Base-by-base conservation (phyloP, 2,888 invertebrate species). In the Ennomos erosarius region DNA sequence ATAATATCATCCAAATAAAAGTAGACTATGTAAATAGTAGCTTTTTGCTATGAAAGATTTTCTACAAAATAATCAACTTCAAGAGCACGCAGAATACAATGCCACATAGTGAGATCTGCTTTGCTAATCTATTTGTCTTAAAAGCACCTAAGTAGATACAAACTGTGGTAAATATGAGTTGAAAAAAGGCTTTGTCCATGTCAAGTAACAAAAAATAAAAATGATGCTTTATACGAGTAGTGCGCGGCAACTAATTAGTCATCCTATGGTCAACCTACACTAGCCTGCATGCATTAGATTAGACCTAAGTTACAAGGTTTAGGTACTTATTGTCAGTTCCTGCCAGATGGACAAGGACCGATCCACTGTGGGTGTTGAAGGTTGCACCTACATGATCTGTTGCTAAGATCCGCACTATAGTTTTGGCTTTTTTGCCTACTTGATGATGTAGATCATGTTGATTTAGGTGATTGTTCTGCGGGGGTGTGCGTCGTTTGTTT, bases 401-500 rank as follows among this genome's bases (percentile, higher is more conserved):
- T 72, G 63, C 67, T 83, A 84, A 86, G 87, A 85, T 82, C 71
- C 57, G 43, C 46, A 63, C 62, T 71, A 65, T 73, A 70, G 35
- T 58, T 69, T 26, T 74, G 70, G 35, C 57, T 69, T 26, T 74
- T 71, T 77, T 69, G 54, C 59, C 55, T 50, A 71, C 65, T 69
- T 67, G 70, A 66, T 68, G 70, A 67, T 69, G 63, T 65, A 65
- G 67, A 74, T 71, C 69, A 73, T 71, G 70, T 73, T 78, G 76
- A 79, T 76, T 65, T 69, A 52, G 61, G 47, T 64, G 51, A 60
- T 62, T 55, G 39, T 49, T 33, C 9, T 65, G 72, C 70, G 71
- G 69, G 64, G 67, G 71, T 69, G 68, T 64, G 59, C 66, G 45
- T 59, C 46, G 69, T 64, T 68, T 68, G 62, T 58, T 63, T 59